Evolutionary conservation across 2,888 invertebrate species (phyloP), one percentile per base, ranked within the genome.

Genomic region (Apoda limacodes): DNA sequence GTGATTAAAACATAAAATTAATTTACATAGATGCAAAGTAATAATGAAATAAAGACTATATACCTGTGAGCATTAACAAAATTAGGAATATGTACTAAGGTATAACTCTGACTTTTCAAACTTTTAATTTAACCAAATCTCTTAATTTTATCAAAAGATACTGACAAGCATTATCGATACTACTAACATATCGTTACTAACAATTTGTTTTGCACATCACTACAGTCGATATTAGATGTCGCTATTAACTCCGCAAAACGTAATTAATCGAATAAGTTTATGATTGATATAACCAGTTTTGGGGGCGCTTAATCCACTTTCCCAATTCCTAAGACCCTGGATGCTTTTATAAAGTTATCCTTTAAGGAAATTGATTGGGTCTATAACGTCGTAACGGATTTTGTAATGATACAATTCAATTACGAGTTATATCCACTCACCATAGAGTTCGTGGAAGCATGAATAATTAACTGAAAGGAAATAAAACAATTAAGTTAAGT

Each of bases 221-320:
- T 74, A 50, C 45, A 39, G 38, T 50, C 63, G 60, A 71, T 78
- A 78, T 75, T 78, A 78, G 78, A 76, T 78, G 80, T 76, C 74
- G 76, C 80, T 76, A 80, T 80, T 80, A 80, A 78, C 78, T 78
- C 75, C 80, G 78, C 78, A 80, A 80, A 80, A 80, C 75, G 78
- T 80, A 80, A 80, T 80, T 80, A 80, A 80, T 80, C 69, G 80
- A 80, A 76, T 80, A 80, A 80, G 74, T 80, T 80, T 80, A 80
- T 80, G 80, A 80, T 80, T 80, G 80, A 80, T 80, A 80, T 80
- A 76, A 78, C 80, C 78, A 76, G 80, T 75, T 75, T 76, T 75
- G 57, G 76, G 70, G 72, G 74, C 59, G 72, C 68, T 72, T 76
- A 78, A 80, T 80, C 76, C 76, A 80, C 70, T 78, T 78, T 76